A percentile compares a stretch with the other conserved stretches of the same genome.
Evolutionary conservation across 2,888 invertebrate species (phyloP).

Genomic region (Iselma pallidipennis): DNA sequence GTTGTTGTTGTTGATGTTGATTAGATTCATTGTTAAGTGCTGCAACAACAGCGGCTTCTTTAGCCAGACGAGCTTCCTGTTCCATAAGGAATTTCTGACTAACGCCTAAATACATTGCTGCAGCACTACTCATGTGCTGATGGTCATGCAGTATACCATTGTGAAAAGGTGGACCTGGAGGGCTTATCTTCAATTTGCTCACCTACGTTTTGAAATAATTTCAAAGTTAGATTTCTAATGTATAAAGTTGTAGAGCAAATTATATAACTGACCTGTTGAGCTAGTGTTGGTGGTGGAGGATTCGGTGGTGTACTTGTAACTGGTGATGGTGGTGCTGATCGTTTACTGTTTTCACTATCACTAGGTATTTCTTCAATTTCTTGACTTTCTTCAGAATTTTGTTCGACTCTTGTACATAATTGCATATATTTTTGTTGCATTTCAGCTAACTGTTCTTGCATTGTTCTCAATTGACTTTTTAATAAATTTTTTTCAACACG

Average conservation of each 20-base stretch:
- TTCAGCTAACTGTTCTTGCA: constrained; percentile 88
- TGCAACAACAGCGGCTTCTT: constrained; percentile 64
- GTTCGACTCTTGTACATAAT: constrained; percentile 83
- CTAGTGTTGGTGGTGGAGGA: constrained; percentile 53
- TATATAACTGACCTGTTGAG: constrained; percentile 37
- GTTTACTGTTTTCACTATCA: constrained; percentile 65
- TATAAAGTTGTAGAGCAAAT: background rate
- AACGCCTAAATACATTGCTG: constrained; percentile 75
- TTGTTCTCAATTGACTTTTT: constrained; percentile 80
- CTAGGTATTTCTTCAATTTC: constrained; percentile 75
- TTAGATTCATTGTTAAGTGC: constrained; percentile 61
- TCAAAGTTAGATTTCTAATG: background rate
- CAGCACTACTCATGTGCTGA: constrained; percentile 58
- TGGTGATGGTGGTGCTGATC: constrained; percentile 61
- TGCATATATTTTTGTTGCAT: constrained; percentile 92
- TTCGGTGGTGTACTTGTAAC: constrained; percentile 58
- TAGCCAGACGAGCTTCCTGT: constrained; percentile 75
- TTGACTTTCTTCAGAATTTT: constrained; percentile 74
- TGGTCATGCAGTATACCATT: constrained; percentile 54
- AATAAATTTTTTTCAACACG: constrained; percentile 85
- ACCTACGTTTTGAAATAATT: constrained; percentile 59
- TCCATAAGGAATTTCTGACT: constrained; percentile 79
- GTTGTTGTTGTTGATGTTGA: constrained; percentile 60
- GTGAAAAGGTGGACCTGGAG: constrained; percentile 57
- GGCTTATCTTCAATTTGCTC: constrained; percentile 55